Conservation (phyloP, 2,113 vertebrate genomes). For the Seriola dumerili region DNA sequence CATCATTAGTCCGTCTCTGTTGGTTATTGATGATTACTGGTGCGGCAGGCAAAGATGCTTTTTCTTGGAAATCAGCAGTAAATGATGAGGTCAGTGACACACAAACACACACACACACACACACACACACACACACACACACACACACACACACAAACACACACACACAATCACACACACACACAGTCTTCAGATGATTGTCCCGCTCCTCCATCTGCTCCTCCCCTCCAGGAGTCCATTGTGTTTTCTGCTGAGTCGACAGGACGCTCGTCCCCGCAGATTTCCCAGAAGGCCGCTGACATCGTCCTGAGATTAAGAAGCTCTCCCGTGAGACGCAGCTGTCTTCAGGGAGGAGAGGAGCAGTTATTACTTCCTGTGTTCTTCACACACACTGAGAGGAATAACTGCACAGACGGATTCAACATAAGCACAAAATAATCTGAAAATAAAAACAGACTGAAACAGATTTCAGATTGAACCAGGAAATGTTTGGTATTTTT, state of each 20-base stretch:
- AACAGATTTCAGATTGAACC: too few species aligned
- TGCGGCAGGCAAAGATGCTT: not conserved
- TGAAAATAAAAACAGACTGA: too few species aligned
- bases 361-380: conserved; percentile 23
- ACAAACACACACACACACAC: not conserved
- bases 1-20: too few species aligned
- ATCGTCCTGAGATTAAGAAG: conserved; percentile 48
- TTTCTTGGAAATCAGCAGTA: conserved; percentile 10
- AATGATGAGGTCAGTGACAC: not conserved
- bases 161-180: conserved; percentile 22
- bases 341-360: not conserved
- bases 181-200: conserved; percentile 19
- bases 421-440: not conserved
- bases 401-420: not conserved
- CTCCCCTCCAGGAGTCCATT: conserved; percentile 45
- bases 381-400: not conserved
- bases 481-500: not conserved
- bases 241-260: conserved; percentile 59
- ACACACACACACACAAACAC: conserved; percentile 8
- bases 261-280: conserved; percentile 33
- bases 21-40: not conserved
- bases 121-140: conserved; percentile 22
- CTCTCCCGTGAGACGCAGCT: not conserved
- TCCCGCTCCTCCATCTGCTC: conserved; percentile 50
- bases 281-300: conserved; percentile 69